Evolutionary conservation across 2,797 vertebrate genomes (phyloP).

Genomic region (Octomys mimax): DNA sequence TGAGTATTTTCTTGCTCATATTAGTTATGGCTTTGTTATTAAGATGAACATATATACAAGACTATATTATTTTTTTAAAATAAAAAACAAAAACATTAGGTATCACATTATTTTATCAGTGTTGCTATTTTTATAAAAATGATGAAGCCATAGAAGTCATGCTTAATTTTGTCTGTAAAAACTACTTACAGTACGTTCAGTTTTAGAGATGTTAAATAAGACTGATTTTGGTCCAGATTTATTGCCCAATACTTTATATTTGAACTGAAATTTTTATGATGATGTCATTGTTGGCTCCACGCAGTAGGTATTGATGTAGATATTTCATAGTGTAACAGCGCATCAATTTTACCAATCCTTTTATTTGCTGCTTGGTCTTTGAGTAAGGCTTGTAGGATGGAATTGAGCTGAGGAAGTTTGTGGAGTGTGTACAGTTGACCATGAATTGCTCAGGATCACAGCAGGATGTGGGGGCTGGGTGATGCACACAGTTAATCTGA

Average conservation of each 20-base stretch:
- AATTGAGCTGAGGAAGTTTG: background rate
- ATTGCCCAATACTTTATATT: slow-evolving; percentile 4
- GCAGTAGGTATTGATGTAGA: background rate
- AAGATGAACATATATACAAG: background rate
- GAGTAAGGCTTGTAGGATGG: background rate
- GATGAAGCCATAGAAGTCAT: background rate
- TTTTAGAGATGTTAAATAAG: slow-evolving; percentile 14
- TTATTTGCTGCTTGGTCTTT: slow-evolving; percentile 39
- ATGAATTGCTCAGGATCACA: background rate
- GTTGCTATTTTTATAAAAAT: background rate
- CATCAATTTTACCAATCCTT: background rate
- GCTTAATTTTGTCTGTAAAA: background rate
- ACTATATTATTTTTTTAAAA: background rate
- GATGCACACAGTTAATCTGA: background rate
- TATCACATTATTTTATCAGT: background rate
- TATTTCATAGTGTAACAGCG: background rate
- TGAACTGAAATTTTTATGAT: background rate
- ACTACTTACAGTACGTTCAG: background rate
- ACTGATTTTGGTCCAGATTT: background rate
- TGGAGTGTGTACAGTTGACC: background rate
- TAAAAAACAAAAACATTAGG: background rate
- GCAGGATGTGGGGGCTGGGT: background rate
- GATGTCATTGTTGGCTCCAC: background rate
- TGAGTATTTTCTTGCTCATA: slow-evolving; percentile 43
- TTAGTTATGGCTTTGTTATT: slow-evolving; percentile 52